These are phyloP conservation scores for Hesperophylax magnus DNA, from an alignment of 1,140 invertebrate genomes.

Conservation along the genomic window DNA sequence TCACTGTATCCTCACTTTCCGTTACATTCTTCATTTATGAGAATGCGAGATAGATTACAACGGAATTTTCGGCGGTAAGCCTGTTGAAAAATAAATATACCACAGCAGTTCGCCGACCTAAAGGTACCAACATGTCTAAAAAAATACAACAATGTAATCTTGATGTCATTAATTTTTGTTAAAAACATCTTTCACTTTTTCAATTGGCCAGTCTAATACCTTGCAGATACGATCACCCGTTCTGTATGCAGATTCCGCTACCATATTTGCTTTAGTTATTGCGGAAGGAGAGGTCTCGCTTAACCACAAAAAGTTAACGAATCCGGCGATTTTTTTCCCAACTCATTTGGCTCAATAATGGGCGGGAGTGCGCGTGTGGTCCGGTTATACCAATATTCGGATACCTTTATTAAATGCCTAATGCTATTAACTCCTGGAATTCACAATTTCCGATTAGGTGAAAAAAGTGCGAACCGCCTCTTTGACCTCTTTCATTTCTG, in stretches of 20 bases:
- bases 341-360: constrained; percentile 14
- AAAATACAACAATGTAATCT: not conserved
- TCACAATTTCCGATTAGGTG: constrained; percentile 28
- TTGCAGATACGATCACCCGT: constrained; percentile 7
- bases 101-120: not conserved
- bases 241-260: constrained; percentile 25
- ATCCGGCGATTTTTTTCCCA: constrained; percentile 21
- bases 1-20: too few species aligned
- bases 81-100: too few species aligned
- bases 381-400: constrained; percentile 3
- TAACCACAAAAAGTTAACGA: not conserved
- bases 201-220: constrained; percentile 28
- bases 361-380: constrained; percentile 29
- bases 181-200: constrained; percentile 10
- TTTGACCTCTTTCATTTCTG: not conserved
- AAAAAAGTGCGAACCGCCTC: not conserved
- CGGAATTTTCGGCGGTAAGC: too few species aligned
- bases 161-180: not conserved
- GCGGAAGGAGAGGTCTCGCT: not conserved
- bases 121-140: not conserved
- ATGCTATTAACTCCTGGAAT: constrained; percentile 10
- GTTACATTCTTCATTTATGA: too few species aligned
- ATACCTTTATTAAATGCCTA: constrained; percentile 9
- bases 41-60: too few species aligned
- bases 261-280: constrained; percentile 26